Percentiles rank a stretch among this genome's conserved stretches.
These are phyloP conservation scores for Creontiades dilutus DNA, from an alignment of 2,888 invertebrate genomes.

Conservation along the genomic window DNA sequence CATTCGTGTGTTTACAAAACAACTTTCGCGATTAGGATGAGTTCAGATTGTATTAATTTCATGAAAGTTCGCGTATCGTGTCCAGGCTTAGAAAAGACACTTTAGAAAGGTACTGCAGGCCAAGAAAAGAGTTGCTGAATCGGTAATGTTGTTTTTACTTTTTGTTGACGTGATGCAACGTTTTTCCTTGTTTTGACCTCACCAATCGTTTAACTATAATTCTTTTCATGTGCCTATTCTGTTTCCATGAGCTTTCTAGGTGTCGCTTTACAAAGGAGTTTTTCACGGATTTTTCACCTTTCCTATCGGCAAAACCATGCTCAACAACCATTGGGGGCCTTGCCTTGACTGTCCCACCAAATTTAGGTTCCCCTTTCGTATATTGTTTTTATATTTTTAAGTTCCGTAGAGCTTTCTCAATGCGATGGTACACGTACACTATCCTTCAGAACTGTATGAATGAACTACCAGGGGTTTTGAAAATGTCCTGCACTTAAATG, in stretches of 20 bases:
- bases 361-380: neutral
- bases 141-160: conserved; percentile 62
- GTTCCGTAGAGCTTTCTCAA: neutral
- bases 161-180: conserved; percentile 67
- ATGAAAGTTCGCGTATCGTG: conserved; percentile 53
- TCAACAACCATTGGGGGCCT: conserved; percentile 50
- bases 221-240: conserved; percentile 75
- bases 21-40: neutral
- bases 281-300: conserved; percentile 75
- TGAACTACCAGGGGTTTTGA: too few species aligned
- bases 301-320: conserved; percentile 62
- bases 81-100: conserved; percentile 73
- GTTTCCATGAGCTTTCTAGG: conserved; percentile 75
- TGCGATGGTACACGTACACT: too few species aligned
- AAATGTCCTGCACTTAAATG: too few species aligned
- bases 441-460: too few species aligned
- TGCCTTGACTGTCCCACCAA: neutral
- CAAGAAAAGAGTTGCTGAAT: conserved; percentile 72
- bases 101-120: conserved; percentile 73
- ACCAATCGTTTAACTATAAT: conserved; percentile 50
- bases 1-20: neutral
- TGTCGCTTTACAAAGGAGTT: conserved; percentile 73
- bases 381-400: conserved; percentile 28
- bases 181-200: conserved; percentile 25
- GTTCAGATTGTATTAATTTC: conserved; percentile 7